Conservation (phyloP, 2,888 invertebrate species). For the Galerucella nymphaeae region DNA sequence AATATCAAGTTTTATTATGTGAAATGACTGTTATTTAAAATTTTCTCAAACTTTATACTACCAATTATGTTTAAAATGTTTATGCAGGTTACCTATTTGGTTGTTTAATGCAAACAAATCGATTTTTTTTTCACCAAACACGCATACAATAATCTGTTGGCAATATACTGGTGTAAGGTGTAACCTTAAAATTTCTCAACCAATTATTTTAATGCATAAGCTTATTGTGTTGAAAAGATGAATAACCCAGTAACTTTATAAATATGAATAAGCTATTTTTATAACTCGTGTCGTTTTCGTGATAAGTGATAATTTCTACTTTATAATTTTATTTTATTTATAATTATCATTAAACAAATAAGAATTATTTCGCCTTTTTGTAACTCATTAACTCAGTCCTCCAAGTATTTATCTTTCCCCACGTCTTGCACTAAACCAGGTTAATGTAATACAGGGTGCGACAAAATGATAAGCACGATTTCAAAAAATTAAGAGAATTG, state of each 20-base stretch:
- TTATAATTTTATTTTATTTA: too few species aligned
- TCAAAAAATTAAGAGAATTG: not conserved
- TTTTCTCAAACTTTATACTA: conserved; percentile 45
- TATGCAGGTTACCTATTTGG: conserved; percentile 59
- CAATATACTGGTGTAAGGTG: not conserved
- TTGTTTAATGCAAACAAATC: conserved; percentile 47
- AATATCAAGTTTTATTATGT: conserved; percentile 25
- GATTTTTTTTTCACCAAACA: not conserved
- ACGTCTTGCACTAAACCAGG: too few species aligned
- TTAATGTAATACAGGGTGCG: too few species aligned
- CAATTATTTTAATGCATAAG: not conserved
- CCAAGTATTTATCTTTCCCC: too few species aligned
- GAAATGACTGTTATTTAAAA: conserved; percentile 33
- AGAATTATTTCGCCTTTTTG: too few species aligned
- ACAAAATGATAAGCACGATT: too few species aligned
- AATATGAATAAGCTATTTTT: not conserved
- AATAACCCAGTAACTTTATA: not conserved
- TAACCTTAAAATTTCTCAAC: conserved; percentile 3
- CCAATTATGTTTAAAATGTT: conserved; percentile 50
- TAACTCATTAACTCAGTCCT: too few species aligned
- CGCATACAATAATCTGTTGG: not conserved
- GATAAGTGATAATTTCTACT: too few species aligned
- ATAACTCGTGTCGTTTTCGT: not conserved
- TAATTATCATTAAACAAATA: too few species aligned
- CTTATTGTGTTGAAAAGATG: not conserved